Percentiles rank a stretch among this genome's conserved stretches.
phyloP scores from a whole-genome alignment of 2,113 vertebrate genomes.

The Pteropus alecto region DNA sequence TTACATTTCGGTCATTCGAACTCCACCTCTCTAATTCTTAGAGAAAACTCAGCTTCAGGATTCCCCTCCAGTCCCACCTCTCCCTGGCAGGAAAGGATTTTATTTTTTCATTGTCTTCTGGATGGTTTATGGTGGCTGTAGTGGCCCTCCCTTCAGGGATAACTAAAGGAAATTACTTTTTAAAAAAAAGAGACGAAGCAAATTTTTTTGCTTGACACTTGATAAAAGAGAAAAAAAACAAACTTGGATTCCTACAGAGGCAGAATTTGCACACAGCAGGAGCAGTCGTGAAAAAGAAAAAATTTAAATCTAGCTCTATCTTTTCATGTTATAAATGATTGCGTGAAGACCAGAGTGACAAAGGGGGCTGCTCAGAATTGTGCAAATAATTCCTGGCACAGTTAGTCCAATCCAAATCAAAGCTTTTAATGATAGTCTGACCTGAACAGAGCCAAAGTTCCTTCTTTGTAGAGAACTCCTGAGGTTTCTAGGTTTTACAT shows the following conservation, averaged over 20 bases:
- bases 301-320: not conserved
- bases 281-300: not conserved
- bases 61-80: not conserved
- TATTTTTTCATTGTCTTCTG: not conserved
- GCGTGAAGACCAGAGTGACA: not conserved
- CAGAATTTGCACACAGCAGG: not conserved
- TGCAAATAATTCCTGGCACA: not conserved
- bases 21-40: slow-evolving; percentile 19
- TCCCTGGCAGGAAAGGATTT: not conserved
- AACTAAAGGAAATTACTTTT: not conserved
- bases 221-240: not conserved
- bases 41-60: not conserved
- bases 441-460: not conserved
- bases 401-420: not conserved
- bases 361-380: not conserved
- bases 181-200: not conserved
- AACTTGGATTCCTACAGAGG: slow-evolving; percentile 8
- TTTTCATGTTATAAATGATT: slow-evolving; percentile 14
- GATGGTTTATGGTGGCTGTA: not conserved
- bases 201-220: not conserved
- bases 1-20: no score
- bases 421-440: not conserved
- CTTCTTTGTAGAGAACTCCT: not conserved
- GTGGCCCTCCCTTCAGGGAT: not conserved
- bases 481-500: slow-evolving; percentile 31